Evolutionary conservation across 2,888 invertebrate genomes (phyloP), one percentile per base, ranked within the genome.

Genomic region (Spialia ferax): DNA sequence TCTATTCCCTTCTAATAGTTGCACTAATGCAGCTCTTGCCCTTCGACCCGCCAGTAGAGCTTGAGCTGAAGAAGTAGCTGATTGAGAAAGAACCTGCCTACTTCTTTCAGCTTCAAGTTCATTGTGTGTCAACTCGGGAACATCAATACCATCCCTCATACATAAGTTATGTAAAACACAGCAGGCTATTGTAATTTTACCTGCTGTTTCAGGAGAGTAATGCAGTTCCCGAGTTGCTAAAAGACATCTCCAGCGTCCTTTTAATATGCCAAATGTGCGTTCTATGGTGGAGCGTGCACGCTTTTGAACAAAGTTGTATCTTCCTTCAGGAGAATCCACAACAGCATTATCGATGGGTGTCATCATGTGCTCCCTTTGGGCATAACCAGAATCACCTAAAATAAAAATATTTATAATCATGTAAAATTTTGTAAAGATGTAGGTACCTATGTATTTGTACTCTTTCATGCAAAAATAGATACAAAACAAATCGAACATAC

Each of bases 221-320:
- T 38, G 38, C n/a, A 38, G 38, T 38, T 38, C 11, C n/a, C 11
- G n/a, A 38, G n/a, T 13, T n/a, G 38, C n/a, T 4, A 38, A 45
- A 45, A 45, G 45, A 15, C 45, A 45, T 45, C 45, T 45, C 45
- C 45, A 45, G 15, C 45, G 2, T 5, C 45, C 45, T 45, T 45
- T 45, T 45, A 45, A 45, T n/a, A 18, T 45, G 1, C 45, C 45
- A 45, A 45, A 18, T 29, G 45, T 45, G 15, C 45, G 45, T 15
- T 45, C 45, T 45, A 45, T 45, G n/a, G 45, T 45, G 45, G 45
- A 45, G 8, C 45, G 45, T 45, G 45, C 45, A 45, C 45, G 45
- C 26, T 56, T 65, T 22, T 52, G 52, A 4, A 23, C 13, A 22
- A 10, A 22, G 22, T 52, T 52, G 22, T 52, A 52, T 23, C 23